Base-by-base conservation (phyloP, 2,888 invertebrate genomes). In the Caenorhabditis plicata region DNA sequence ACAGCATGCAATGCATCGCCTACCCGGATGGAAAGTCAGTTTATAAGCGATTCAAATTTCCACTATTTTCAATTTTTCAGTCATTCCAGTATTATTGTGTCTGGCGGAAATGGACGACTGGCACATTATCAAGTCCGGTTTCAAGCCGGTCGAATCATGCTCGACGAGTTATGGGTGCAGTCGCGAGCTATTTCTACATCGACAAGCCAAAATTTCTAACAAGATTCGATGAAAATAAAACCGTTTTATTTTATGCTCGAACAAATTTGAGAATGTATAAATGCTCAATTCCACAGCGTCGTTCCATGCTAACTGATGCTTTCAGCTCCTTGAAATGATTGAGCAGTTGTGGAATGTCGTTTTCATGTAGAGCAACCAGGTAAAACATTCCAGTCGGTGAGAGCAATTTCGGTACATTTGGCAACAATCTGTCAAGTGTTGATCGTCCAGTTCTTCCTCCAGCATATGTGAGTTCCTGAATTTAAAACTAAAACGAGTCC, bases 231-330 rank as follows among this genome's bases (percentile, higher is more conserved):
- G 29, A 27, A 7, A 27, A 27, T 7, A 27, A 7, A 27, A 27
- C 29, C 7, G 8, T 27, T 27, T 13, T 9, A 9, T 27, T 27
- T 27, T 27, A 7, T 9, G 11, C 41, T 29, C 26, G 32, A 22
- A 57, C 48, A 57, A 89, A 88, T 81, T 89, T 89, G 71, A 92
- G 84, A 73, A 95, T 87, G 82, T 87, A 87, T 77, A 95, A 87
- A 82, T 88, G 87, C 85, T 96, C 95, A 65, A 91, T 90, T 47
- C 89, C 88, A 68, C 92, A 88, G 83, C 87, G 87, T 74, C 94
- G 86, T 67, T 88, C 87, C 56, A 88, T 83, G 47, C 92, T 47
- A 29, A 62, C 42, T 2, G 41, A 48, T 13, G 53, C 52, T 17
- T 42, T 50, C 25, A 70, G 43, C 17, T 53, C 43, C 2, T 58